Evolutionary conservation across 2,113 vertebrate genomes (phyloP), one percentile per base, ranked within the genome.

Genomic region (Daboia siamensis): DNA sequence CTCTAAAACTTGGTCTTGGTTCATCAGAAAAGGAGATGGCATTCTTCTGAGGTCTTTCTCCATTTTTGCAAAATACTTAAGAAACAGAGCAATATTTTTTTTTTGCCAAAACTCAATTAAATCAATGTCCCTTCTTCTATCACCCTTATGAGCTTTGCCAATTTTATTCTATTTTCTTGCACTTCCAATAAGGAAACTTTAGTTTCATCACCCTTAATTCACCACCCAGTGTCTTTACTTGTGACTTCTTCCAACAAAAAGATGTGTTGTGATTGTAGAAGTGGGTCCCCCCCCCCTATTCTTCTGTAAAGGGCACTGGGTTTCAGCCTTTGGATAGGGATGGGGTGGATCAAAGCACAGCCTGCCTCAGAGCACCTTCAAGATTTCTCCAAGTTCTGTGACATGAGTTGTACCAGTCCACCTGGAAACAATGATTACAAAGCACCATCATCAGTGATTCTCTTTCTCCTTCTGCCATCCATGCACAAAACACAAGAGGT

Each of bases 401-500:
- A 88, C 89, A 64, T 61, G 26, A 11, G 57, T 51, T 86, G 39
- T 24, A 46, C 13, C 0, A 3, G 13, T 64, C 85, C 90, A 90
- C 52, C 90, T 92, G 93, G 87, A 93, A 89, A 74, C 21, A 54
- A 93, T 24, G 20, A 4, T 52, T 90, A 23, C 91, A 92, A 90
- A 95, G 59, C 4, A 89, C 3, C 56, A 2, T 48, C 89, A 93
- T 64, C 54, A 89, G 3, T 33, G 0, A 85, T 56, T 52, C 24
- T 55, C 93, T 55, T 57, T 94, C 4, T 55, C 44, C 33, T 92
- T 91, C 86, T 94, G 86, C 91, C 29, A 57, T 88, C 90, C 44
- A 29, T n/a, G 80, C 95, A 90, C 86, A 86, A 86, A 9, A 26
- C 59, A 84, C 44, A 87, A 95, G 92, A 89, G 86, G 92, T 93